Conservation (phyloP, 2,113 vertebrate genomes). For the Scalopus aquaticus region DNA sequence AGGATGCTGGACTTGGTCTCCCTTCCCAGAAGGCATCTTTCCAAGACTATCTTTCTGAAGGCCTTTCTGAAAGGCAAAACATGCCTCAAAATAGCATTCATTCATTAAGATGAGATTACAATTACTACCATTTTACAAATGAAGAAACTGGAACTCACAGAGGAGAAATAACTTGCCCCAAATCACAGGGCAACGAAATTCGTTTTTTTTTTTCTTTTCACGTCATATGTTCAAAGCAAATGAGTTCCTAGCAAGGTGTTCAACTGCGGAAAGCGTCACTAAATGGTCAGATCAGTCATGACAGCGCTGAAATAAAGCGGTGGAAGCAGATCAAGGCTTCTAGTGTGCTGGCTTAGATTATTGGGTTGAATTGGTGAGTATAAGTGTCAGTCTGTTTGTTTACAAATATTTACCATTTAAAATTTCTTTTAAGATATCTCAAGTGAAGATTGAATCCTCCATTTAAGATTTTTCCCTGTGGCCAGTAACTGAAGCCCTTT, state of each 20-base stretch:
- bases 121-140: not conserved
- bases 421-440: not conserved
- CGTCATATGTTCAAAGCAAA: not conserved
- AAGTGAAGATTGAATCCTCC: not conserved
- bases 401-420: not conserved
- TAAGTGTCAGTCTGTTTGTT: not conserved
- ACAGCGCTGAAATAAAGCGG: not conserved
- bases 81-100: not conserved
- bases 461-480: not conserved
- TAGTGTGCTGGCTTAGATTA: not conserved
- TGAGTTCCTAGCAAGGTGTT: not conserved
- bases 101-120: not conserved
- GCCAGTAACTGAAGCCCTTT: not conserved
- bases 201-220: not conserved
- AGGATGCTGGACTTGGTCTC: not conserved
- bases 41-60: not conserved
- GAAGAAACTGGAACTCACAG: not conserved
- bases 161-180: not conserved
- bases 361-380: not conserved
- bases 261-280: too few relatives aligned
- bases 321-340: not conserved
- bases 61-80: not conserved
- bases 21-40: not conserved
- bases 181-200: not conserved
- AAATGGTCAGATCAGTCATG: not conserved